These are phyloP conservation scores for Labeo rohita DNA, from an alignment of 2,113 vertebrate species.

Conservation along the genomic window DNA sequence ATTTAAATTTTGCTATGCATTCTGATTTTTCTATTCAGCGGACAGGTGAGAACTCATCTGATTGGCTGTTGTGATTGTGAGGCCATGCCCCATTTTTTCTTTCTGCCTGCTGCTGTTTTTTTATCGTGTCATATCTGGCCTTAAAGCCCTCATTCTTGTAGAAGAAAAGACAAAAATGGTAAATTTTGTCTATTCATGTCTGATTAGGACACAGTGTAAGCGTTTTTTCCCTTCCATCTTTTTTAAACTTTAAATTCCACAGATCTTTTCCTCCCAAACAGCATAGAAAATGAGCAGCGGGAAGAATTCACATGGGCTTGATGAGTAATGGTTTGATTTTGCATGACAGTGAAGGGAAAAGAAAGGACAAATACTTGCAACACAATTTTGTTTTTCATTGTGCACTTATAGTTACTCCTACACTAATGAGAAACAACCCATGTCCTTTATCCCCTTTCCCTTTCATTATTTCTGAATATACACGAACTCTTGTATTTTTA, in stretches of 20 bases:
- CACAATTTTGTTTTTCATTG: not conserved
- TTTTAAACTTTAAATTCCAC: not conserved
- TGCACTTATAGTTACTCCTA: not conserved
- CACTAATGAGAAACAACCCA: not conserved
- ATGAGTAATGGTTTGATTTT: not conserved
- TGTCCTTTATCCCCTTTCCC: not conserved
- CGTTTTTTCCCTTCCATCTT: not conserved
- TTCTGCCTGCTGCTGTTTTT: not conserved
- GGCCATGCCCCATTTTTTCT: not conserved
- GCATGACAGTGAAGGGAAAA: not conserved
- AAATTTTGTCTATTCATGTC: too few relatives aligned
- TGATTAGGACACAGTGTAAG: not conserved
- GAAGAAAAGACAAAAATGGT: too few relatives aligned
- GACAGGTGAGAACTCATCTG: too few relatives aligned
- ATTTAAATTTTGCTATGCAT: too few relatives aligned
- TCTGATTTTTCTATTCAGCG: too few relatives aligned
- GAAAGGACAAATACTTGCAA: not conserved
- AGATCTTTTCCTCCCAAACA: not conserved
- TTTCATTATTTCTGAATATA: not conserved
- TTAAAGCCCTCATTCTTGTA: too few relatives aligned
- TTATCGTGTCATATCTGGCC: not conserved
- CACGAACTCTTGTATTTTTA: not conserved
- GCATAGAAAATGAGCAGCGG: not conserved
- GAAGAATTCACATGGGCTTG: not conserved
- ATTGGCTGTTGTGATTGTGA: too few relatives aligned